A percentile compares a stretch with the other conserved stretches of the same genome.
Conservation (phyloP, 64 coral and sea anemone genomes). For the Catalaphyllia jardinei region DNA sequence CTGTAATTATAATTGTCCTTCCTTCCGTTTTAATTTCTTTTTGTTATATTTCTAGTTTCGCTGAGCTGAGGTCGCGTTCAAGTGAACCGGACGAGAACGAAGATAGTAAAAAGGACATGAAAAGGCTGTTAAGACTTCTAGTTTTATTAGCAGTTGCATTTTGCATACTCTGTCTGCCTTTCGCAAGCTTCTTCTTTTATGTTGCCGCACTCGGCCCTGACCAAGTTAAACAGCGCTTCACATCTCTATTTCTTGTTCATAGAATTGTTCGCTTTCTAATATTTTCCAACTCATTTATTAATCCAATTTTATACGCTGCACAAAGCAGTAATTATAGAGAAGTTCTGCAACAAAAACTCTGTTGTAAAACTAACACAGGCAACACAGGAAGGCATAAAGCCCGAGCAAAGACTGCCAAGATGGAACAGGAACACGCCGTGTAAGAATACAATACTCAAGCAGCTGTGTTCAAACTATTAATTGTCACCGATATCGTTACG, state of each 20-base stretch:
- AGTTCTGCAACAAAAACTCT: not conserved
- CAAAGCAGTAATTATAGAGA: conserved; percentile 22
- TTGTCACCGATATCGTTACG: too few relatives aligned
- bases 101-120: not conserved
- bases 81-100: not conserved
- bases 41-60: conserved; percentile 7
- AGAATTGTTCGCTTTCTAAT: conserved; percentile 22
- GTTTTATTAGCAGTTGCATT: conserved; percentile 2
- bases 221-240: not conserved
- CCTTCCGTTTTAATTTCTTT: conserved; percentile 5
- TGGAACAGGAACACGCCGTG: not conserved
- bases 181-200: conserved; percentile 3
- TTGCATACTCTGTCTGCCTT: conserved; percentile 6
- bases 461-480: too few relatives aligned
- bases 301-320: conserved; percentile 12
- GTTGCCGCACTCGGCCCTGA: not conserved
- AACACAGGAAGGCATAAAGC: not conserved
- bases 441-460: too few relatives aligned
- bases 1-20: not conserved
- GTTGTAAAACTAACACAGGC: not conserved
- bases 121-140: conserved; percentile 13
- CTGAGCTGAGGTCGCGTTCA: not conserved
- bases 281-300: conserved; percentile 11
- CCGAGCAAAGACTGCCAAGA: not conserved
- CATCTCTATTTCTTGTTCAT: not conserved